These are phyloP conservation scores for Amphipyra tragopoginis DNA, from an alignment of 2,888 invertebrate genomes.

Conservation along the genomic window DNA sequence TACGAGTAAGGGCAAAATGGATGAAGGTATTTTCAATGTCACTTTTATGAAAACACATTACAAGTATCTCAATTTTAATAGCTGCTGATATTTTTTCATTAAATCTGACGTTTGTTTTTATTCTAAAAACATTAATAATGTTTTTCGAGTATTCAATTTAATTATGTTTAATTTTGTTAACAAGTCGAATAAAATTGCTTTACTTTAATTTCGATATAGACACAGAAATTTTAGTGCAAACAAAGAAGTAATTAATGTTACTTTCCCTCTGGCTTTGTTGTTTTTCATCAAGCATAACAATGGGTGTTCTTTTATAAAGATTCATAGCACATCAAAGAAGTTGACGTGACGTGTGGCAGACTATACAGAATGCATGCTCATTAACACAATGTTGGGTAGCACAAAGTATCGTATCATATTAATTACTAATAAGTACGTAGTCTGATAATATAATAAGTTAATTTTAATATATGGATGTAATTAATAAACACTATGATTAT, in stretches of 20 bases:
- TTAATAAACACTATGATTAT: too few relatives aligned
- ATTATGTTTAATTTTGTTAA: slow-evolving; percentile 11
- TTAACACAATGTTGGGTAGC: slow-evolving; percentile 5
- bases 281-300: slow-evolving; percentile 39
- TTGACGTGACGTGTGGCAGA: slow-evolving; percentile 21
- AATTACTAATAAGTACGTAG: too few relatives aligned
- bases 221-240: background rate
- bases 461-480: too few relatives aligned
- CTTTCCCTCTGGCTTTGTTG: slow-evolving; percentile 5
- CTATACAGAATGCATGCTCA: slow-evolving; percentile 1
- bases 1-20: slow-evolving; percentile 16
- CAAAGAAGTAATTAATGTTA: slow-evolving; percentile 3
- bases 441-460: too few relatives aligned
- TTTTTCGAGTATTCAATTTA: slow-evolving; percentile 21
- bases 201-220: background rate
- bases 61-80: slow-evolving; percentile 32
- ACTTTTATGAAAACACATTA: slow-evolving; percentile 50
- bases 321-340: slow-evolving; percentile 27
- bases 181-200: slow-evolving; percentile 1
- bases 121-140: slow-evolving; percentile 28
- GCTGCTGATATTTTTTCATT: slow-evolving; percentile 39
- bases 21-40: slow-evolving; percentile 20
- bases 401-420: slow-evolving; percentile 6
- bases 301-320: slow-evolving; percentile 16
- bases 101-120: slow-evolving; percentile 17